Evolutionary conservation across 2,113 vertebrate genomes (phyloP), one percentile per base, ranked within the genome.

Genomic region (Trichechus manatus): DNA sequence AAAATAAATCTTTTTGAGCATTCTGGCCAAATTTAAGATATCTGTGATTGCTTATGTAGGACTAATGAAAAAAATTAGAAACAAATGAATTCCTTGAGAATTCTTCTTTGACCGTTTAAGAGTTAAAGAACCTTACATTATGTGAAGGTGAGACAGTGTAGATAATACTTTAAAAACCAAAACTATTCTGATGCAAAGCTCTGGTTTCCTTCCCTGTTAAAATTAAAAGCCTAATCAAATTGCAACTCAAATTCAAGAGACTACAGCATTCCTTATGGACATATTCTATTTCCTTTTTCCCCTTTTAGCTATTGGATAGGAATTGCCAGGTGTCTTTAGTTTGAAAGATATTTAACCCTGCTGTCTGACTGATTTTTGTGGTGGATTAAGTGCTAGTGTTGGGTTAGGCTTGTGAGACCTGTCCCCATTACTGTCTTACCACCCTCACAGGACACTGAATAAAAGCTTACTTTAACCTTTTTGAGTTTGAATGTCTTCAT

Each of bases 141-240:
- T 87, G 17, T 83, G 64, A 74, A 74, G 50, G 66, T 84, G 47
- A 89, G n/a, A 77, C 15, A 75, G 29, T 70, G 0, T 75, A 79
- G 66, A 72, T 80, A 74, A 36, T 83, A 78, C 14, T 61, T 96
- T 31, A n/a, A 64, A 90, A 95, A 79, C 9, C 5, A 79, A 89
- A 94, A 77, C 70, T 70, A 86, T 39, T 85, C 72, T 80, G 47
- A 56, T 88, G 56, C 0, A 56, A 36, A 63, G 39, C 53, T 82
- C 75, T 0, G 9, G 11, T 79, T 87, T 77, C 31, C 39, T 91
- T 92, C 84, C 88, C 59, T 70, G n/a, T 93, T 95, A 66, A 95
- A 91, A 81, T 85, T n/a, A 87, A 85, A 95, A 77, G 10, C 66
- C 66, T 86, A 82, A 75, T 86, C 50, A 91, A 85, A 82, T 85